Percentiles rank a stretch among this genome's conserved stretches.
Conservation (phyloP, 2,113 vertebrate genomes). For the Piaya cayana region DNA sequence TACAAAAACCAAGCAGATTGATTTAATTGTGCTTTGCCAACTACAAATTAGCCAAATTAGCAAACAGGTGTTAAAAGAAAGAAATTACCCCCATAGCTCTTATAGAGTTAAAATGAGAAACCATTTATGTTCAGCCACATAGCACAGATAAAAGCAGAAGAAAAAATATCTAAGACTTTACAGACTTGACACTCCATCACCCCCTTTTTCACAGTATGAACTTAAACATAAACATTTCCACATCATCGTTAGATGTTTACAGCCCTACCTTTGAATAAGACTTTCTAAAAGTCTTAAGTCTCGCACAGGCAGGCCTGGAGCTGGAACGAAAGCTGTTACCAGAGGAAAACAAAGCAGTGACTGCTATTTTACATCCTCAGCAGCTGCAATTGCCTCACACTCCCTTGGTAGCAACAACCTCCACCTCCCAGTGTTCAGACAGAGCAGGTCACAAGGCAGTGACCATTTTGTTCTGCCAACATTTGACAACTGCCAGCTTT, state of each 20-base stretch:
- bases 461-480: background rate
- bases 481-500: background rate
- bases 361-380: background rate
- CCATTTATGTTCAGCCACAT: background rate
- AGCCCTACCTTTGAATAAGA: background rate
- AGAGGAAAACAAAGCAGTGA: background rate
- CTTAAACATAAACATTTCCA: background rate
- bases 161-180: background rate
- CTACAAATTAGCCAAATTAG: background rate
- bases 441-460: background rate
- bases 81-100: background rate
- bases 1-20: slow-evolving; percentile 58
- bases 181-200: background rate
- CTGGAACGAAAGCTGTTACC: background rate
- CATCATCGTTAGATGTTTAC: background rate
- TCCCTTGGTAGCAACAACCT: background rate
- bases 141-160: background rate
- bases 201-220: background rate
- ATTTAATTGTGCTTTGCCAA: slow-evolving; percentile 16
- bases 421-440: background rate
- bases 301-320: background rate
- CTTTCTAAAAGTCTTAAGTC: background rate
- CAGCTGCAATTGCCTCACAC: background rate
- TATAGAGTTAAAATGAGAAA: background rate
- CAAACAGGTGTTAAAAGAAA: background rate